Conservation (phyloP, 2,797 vertebrate species). For the Urosaurus nigricauda region DNA sequence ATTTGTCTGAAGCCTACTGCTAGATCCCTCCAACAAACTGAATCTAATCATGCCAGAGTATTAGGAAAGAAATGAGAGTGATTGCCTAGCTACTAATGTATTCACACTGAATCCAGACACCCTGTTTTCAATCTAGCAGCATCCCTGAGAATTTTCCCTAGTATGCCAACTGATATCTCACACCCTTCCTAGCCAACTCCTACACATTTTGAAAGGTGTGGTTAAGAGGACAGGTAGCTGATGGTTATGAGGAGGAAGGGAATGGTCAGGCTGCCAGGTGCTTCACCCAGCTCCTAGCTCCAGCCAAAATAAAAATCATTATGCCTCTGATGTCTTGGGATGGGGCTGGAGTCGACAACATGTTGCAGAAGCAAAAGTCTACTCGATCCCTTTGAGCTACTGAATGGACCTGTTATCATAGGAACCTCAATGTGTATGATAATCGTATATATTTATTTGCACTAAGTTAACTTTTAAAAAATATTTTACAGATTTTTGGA, state of each 20-base stretch:
- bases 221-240: neutral
- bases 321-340: neutral
- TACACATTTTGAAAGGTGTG: neutral
- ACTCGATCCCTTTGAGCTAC: neutral
- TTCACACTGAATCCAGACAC: neutral
- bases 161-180: too few species aligned
- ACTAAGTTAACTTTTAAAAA: neutral
- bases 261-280: neutral
- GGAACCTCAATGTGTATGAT: neutral
- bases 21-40: neutral
- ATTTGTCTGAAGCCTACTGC: constrained; percentile 1
- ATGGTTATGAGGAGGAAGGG: too few species aligned
- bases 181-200: neutral
- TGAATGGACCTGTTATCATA: neutral
- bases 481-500: neutral
- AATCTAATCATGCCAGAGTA: neutral
- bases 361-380: too few species aligned
- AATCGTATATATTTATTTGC: neutral
- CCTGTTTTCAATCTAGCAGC: neutral
- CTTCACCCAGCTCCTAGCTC: neutral
- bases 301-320: neutral
- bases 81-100: neutral
- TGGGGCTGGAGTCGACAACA: too few species aligned
- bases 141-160: neutral
- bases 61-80: neutral